Evolutionary conservation across 1,140 invertebrate genomes (phyloP).

Genomic region (Euura lappo): DNA sequence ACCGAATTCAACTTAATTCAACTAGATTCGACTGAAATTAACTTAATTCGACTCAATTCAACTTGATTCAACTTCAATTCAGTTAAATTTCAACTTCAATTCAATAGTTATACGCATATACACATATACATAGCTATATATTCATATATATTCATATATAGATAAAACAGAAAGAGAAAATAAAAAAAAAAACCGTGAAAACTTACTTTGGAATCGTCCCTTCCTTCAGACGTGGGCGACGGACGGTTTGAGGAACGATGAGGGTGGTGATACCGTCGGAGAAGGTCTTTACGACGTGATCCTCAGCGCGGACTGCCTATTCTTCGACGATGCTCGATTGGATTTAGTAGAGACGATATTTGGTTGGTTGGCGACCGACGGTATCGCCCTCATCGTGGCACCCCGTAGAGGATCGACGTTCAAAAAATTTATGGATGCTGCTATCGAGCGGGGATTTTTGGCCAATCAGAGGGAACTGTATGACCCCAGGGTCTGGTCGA

Average conservation of each 20-base stretch:
- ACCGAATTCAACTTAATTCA: too few species aligned
- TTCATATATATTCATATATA: too few species aligned
- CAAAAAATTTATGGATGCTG: slow-evolving; percentile 70
- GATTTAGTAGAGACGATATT: slow-evolving; percentile 76
- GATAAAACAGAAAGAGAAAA: too few species aligned
- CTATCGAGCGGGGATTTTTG: slow-evolving; percentile 64
- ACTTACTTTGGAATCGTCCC: slow-evolving; percentile 2
- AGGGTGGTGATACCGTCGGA: slow-evolving; percentile 24
- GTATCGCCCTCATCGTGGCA: slow-evolving; percentile 77
- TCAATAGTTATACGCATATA: too few species aligned
- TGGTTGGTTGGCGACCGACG: slow-evolving; percentile 68
- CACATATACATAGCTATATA: too few species aligned
- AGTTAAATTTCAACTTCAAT: too few species aligned
- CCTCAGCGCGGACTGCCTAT: slow-evolving; percentile 81
- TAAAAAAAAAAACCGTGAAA: too few species aligned
- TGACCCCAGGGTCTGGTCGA: slow-evolving; percentile 70
- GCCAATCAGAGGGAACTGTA: slow-evolving; percentile 67
- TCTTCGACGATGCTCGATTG: slow-evolving; percentile 80
- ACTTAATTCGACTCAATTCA: too few species aligned
- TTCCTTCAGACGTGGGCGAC: slow-evolving; percentile 40
- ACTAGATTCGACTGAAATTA: too few species aligned
- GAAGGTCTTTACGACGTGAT: slow-evolving; percentile 70
- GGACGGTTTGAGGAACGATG: slow-evolving; percentile 30
- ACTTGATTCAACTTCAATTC: too few species aligned
- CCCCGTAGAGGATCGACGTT: slow-evolving; percentile 77